A percentile compares a stretch with the other conserved stretches of the same genome.
Conservation (phyloP, 2,113 vertebrate genomes). For the Ibidorhyncha struthersii region DNA sequence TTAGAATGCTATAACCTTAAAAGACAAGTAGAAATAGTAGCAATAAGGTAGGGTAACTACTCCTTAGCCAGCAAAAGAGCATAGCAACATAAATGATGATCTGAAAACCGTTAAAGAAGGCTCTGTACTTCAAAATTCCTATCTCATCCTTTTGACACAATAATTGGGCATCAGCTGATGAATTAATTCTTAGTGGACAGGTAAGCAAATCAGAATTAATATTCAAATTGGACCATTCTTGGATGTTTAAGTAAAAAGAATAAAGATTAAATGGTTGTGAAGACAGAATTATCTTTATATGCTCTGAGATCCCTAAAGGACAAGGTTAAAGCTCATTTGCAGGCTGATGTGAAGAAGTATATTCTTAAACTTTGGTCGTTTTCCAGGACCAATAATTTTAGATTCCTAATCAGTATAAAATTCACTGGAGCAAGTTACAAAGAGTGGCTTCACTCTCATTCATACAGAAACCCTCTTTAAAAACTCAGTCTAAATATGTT, state of each 20-base stretch:
- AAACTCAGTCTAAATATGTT: not conserved
- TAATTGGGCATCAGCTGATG: not conserved
- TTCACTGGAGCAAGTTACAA: slow-evolving; percentile 1
- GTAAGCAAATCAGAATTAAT: slow-evolving; percentile 1
- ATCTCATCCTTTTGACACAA: not conserved
- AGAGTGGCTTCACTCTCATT: not conserved
- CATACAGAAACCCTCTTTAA: not conserved
- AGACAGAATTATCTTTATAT: slow-evolving; percentile 8
- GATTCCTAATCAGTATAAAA: slow-evolving; percentile 5
- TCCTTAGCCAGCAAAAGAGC: not conserved
- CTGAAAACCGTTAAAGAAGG: not conserved
- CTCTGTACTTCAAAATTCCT: not conserved
- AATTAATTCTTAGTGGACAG: slow-evolving; percentile 13
- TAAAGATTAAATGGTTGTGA: not conserved
- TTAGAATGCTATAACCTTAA: not conserved
- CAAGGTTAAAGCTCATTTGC: not conserved
- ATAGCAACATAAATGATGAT: not conserved
- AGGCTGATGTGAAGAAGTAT: not conserved
- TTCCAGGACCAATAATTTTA: slow-evolving; percentile 22
- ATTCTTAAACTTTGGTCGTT: not conserved
- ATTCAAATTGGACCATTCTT: not conserved
- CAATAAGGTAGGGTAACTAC: not conserved
- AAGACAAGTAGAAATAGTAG: not conserved
- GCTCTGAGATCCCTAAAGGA: not conserved
- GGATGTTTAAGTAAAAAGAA: not conserved